Evolutionary conservation across 2,797 vertebrate genomes (phyloP), one percentile per base, ranked within the genome.

Genomic region (Chelmon rostratus): DNA sequence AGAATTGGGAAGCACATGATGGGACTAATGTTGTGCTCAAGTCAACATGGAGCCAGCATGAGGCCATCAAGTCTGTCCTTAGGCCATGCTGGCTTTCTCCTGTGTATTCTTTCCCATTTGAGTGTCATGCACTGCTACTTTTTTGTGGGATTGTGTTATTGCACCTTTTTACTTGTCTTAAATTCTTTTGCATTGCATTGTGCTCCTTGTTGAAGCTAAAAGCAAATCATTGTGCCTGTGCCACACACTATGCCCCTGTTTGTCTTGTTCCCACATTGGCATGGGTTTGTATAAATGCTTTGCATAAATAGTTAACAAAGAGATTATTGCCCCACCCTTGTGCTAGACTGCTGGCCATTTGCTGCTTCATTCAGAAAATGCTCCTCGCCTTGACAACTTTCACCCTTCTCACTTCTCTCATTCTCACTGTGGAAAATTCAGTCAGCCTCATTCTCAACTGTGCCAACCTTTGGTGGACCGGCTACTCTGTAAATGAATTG

Each of bases 11-110:
- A 52, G 28, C 68, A 61, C 50, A 31, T n/a, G 52, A 76, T 83
- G 70, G 56, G 46, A 78, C 47, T 54, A 82, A 68, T 74, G 49
- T n/a, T 66, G 74, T 79, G 68, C 64, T 78, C n/a, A 65, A 78
- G 63, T 53, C 65, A 67, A 50, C 37, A 57, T 66, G 52, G 46
- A 73, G 68, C 37, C 64, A 75, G 42, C 53, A 69, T 72, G 70
- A 68, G 53, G 23, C 38, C 15, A 73, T 85, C 44, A 69, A 75
- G 28, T 7, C 69, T 75, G 73, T 68, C 67, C 77, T 72, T 1
- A 42, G 69, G 64, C 61, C 21, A 56, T 44, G 38, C 13, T 28
- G 59, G 21, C 56, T 78, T 44, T 59, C 42, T 73, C 21, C 42
- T 57, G 4, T 38, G 31, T 61, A 33, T 10, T 31, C 12, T 46